Conservation (phyloP, 2,113 vertebrate species). For the Strix aluco region DNA sequence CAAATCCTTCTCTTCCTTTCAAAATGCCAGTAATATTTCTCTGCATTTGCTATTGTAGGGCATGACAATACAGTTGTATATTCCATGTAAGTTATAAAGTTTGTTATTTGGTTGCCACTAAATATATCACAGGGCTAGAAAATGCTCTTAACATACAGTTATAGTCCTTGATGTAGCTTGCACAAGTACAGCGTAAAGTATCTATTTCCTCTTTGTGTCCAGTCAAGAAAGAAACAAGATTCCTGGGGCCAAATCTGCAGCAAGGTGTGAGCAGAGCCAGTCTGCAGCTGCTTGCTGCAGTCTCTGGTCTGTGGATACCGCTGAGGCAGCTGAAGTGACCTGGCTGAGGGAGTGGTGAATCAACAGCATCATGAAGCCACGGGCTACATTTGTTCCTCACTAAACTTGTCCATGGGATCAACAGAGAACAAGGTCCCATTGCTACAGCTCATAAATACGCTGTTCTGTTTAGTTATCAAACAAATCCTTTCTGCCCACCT, state of each 20-base stretch:
- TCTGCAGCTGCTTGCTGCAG: not conserved
- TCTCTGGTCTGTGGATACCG: not conserved
- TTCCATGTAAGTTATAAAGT: not conserved
- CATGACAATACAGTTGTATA: not conserved
- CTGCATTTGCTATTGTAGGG: not conserved
- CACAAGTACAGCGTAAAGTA: not conserved
- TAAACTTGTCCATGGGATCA: not conserved
- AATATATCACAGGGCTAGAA: not conserved
- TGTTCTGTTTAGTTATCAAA: not conserved
- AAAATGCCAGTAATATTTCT: not conserved
- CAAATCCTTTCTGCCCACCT: not conserved
- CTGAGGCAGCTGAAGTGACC: not conserved
- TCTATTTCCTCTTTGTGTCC: not conserved
- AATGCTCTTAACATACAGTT: not conserved
- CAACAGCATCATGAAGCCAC: not conserved
- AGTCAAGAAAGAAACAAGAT: not conserved
- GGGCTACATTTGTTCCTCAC: not conserved
- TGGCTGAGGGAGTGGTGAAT: not conserved
- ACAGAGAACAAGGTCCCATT: not conserved
- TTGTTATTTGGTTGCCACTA: not conserved
- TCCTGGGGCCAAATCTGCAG: not conserved
- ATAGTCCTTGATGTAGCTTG: not conserved
- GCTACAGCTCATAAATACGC: not conserved
- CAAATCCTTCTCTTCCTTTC: not conserved
- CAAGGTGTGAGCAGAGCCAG: not conserved